A percentile compares a stretch with the other conserved stretches of the same genome.
phyloP scores from a whole-genome alignment of 92 coral and sea anemone species.

The Heteractis magnifica region DNA sequence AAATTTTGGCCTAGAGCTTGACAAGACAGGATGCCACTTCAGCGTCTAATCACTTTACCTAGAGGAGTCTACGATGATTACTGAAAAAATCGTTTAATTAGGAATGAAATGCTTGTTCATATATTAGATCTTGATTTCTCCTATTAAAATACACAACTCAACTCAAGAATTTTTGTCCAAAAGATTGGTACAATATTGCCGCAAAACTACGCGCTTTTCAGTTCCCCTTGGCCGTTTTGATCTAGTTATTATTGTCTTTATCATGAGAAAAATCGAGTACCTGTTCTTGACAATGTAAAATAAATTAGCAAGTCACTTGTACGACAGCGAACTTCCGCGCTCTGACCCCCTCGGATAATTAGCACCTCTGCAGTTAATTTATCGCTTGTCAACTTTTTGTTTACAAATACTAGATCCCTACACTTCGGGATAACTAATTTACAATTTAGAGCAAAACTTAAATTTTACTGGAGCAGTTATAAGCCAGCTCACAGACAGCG shows the following conservation, averaged over 20 bases:
- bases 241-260: background rate
- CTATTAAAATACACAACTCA: background rate
- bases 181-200: too few relatives aligned
- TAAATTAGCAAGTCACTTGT: background rate
- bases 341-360: slow-evolving; percentile 52
- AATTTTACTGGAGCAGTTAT: background rate
- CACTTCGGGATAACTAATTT: slow-evolving; percentile 12
- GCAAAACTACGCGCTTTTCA: background rate
- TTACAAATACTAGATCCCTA: slow-evolving; percentile 33
- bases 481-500: slow-evolving; percentile 22
- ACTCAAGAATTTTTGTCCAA: background rate
- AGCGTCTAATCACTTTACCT: background rate
- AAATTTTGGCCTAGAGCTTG: background rate
- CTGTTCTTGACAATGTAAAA: background rate
- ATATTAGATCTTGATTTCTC: background rate
- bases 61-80: background rate
- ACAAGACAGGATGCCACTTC: background rate
- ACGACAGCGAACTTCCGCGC: slow-evolving; percentile 2
- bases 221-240: background rate
- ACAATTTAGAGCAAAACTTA: background rate
- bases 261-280: background rate
- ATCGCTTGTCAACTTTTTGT: slow-evolving; percentile 24
- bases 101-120: background rate
- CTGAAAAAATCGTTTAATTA: background rate
- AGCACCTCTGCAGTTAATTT: slow-evolving; percentile 39